phyloP scores from a whole-genome alignment of 2,797 vertebrate genomes.

The Molossus alvarezi region DNA sequence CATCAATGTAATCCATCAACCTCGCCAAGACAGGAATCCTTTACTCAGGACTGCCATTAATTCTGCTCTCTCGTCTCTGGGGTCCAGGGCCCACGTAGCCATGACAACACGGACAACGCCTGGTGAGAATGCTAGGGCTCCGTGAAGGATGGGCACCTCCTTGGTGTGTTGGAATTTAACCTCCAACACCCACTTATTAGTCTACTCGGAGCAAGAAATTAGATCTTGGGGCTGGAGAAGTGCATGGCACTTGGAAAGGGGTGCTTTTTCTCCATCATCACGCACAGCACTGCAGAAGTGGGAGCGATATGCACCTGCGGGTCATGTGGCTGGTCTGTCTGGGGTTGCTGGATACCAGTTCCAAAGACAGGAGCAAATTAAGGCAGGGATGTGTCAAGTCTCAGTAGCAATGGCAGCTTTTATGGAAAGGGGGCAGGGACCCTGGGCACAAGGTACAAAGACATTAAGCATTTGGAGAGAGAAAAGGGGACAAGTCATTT shows the following conservation, averaged over 20 bases:
- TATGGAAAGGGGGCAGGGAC: neutral
- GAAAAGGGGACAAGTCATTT: neutral
- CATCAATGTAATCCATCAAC: slow-evolving; percentile 99
- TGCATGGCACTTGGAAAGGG: neutral
- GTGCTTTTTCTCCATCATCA: neutral
- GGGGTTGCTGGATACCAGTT: neutral
- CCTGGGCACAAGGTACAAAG: neutral
- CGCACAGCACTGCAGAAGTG: rapidly evolving
- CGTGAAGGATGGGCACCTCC: slow-evolving; percentile 92
- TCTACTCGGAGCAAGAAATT: slow-evolving; percentile 63
- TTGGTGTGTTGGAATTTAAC: slow-evolving; percentile 93
- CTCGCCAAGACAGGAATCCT: slow-evolving; percentile 99
- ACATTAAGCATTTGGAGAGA: neutral
- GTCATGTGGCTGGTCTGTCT: neutral
- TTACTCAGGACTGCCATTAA: slow-evolving; percentile 98
- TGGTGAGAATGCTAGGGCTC: slow-evolving; percentile 92
- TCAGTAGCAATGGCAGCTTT: neutral
- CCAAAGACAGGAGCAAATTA: slow-evolving; percentile 38
- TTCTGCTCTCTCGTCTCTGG: slow-evolving; percentile 96
- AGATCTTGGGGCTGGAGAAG: slow-evolving; percentile 62
- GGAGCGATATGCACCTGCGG: neutral
- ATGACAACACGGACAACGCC: slow-evolving; percentile 97
- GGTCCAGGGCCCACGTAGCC: slow-evolving; percentile 97
- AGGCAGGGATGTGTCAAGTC: neutral
- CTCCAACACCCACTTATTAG: slow-evolving; percentile 88